Evolutionary conservation across 2,113 vertebrate genomes (phyloP).

Genomic region (Cephalopterus ornatus): DNA sequence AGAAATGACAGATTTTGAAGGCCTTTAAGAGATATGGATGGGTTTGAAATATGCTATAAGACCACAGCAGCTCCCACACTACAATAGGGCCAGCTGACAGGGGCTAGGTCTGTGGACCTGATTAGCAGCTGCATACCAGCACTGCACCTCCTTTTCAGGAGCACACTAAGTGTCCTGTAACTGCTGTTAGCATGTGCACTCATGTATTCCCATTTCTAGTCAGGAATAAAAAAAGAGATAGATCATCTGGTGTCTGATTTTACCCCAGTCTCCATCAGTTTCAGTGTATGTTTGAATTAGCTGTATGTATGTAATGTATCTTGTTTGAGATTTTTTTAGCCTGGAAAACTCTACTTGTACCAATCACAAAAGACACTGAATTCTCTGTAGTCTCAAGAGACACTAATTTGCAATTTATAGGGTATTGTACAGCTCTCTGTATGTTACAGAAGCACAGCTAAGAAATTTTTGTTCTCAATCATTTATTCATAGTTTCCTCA

Average conservation of each 20-base stretch:
- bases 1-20: not conserved
- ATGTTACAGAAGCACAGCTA: not conserved
- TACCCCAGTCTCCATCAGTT: not conserved
- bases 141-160: not conserved
- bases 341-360: not conserved
- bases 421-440: not conserved
- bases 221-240: not conserved
- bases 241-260: not conserved
- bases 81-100: not conserved
- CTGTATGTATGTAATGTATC: not conserved
- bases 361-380: not conserved
- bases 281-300: not conserved
- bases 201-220: not conserved
- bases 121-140: fast-evolving
- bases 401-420: not conserved
- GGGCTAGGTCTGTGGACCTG: too few relatives aligned
- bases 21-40: not conserved
- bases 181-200: not conserved
- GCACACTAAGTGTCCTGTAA: not conserved
- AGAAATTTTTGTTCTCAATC: not conserved
- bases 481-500: not conserved
- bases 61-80: not conserved
- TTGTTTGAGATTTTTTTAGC: not conserved
- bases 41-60: not conserved
- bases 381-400: not conserved